A percentile compares a stretch with the other conserved stretches of the same genome.
Evolutionary conservation across 2,113 vertebrate genomes (phyloP).

Genomic region (Pterocles gutturalis): DNA sequence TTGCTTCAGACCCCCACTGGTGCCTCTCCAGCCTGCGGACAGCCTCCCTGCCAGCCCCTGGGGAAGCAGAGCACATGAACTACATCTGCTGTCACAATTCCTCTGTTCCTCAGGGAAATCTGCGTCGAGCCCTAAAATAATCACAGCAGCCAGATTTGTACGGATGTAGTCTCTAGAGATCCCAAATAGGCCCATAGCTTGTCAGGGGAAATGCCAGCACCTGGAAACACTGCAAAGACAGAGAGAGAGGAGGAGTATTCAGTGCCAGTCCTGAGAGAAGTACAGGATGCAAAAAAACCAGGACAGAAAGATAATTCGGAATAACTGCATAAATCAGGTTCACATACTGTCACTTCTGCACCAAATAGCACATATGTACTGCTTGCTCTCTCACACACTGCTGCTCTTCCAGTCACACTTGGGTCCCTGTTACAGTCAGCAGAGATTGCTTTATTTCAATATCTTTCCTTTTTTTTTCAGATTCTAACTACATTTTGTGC

Average conservation of each 20-base stretch:
- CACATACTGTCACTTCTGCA: neutral
- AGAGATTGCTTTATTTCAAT: neutral
- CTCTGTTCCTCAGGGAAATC: neutral
- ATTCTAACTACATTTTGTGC: neutral
- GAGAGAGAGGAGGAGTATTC: neutral
- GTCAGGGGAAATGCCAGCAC: neutral
- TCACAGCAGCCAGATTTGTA: neutral
- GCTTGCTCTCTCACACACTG: neutral
- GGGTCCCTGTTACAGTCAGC: neutral
- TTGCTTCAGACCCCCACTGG: neutral
- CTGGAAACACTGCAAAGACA: neutral
- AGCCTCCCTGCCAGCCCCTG: rapidly evolving
- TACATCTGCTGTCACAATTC: neutral
- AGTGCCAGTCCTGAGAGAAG: neutral
- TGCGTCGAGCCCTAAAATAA: rapidly evolving
- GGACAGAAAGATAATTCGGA: neutral
- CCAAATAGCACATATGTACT: neutral
- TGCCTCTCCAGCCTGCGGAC: neutral
- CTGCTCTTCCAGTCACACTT: neutral
- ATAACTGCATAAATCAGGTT: neutral
- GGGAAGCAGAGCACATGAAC: rapidly evolving
- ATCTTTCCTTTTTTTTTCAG: neutral
- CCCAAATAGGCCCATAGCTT: neutral
- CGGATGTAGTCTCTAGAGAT: neutral
- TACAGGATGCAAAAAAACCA: neutral